Base-by-base conservation (phyloP, 2,113 vertebrate species). In the Gobius niger region DNA sequence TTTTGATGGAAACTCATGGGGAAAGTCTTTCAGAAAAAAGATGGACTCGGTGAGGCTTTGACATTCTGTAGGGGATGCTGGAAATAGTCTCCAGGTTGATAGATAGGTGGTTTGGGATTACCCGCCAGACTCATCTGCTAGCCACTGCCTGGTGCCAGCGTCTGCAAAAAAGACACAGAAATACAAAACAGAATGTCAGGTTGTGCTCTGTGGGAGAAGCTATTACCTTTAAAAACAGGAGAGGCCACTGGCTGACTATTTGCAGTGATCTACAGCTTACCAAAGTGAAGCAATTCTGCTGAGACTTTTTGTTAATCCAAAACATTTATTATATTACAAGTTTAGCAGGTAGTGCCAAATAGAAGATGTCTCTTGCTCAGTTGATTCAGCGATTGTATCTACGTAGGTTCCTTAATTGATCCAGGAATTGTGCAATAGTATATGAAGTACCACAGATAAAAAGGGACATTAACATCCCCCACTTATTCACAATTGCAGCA, bases 21-120 rank as follows among this genome's bases (percentile, higher is more conserved):
- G 81, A 84, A 83, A 81, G 73, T 82, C 87, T 80, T 73, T 34
- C 72, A 77, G 82, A 71, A 78, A 77, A 68, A 85, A 89, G 88
- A 86, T 88, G 84, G 85, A 88, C 86, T 90, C 86, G 77, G 86
- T 67, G 47, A 82, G 70, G 81, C 75, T 85, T 78, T 88, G 84
- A 80, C 84, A 82, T 88, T 87, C 81, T 83, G 84, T 74, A 83
- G 82, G 82, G 83, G 81, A 82, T 16, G 76, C 77, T 81, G 80
- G 78, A 87, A 83, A 85, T 81, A 88, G 84, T 89, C 87, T 87
- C 80, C 81, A 73, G 76, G 83, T 85, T 89, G 89, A 91, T 90
- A 79, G 88, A 90, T 89, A 80, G 87, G 85, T 88, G 87, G 82
- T 81, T 80, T 70, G 87, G 88, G 87, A 90, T 89, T 87, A 89